Percentiles rank a stretch among this genome's conserved stretches.
Evolutionary conservation across 2,888 invertebrate genomes (phyloP).

Genomic region (Bugulina stolonifera): DNA sequence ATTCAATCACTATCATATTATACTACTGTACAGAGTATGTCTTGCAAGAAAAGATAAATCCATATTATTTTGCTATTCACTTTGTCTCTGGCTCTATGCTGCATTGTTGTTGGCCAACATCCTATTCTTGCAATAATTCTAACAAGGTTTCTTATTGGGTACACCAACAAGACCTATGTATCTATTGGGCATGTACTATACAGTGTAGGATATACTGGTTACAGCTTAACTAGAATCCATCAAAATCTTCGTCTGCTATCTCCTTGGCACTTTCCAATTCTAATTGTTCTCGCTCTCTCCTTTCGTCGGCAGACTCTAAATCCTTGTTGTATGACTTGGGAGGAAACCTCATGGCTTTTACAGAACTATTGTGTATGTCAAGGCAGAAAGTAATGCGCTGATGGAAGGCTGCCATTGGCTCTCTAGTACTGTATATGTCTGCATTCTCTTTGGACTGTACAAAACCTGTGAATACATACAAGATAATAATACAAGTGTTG

Average conservation of each 20-base stretch:
- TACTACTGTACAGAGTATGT: too few species aligned
- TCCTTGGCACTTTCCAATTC: slow-evolving; percentile 98
- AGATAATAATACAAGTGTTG: too few species aligned
- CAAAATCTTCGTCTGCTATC: slow-evolving; percentile 91
- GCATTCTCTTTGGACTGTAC: slow-evolving; percentile 96
- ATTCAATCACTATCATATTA: too few species aligned
- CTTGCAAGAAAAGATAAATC: too few species aligned
- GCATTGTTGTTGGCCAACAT: too few species aligned
- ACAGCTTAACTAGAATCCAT: slow-evolving; percentile 48
- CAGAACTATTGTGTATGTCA: slow-evolving; percentile 96
- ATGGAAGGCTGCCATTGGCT: slow-evolving; percentile 92
- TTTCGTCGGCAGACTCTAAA: slow-evolving; percentile 91
- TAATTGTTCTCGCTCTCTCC: slow-evolving; percentile 91
- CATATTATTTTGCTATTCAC: too few species aligned
- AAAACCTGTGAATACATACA: too few species aligned
- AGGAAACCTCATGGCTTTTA: slow-evolving; percentile 96
- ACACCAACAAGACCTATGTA: neutral
- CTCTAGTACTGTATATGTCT: slow-evolving; percentile 92
- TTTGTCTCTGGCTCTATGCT: too few species aligned
- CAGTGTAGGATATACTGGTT: too few species aligned
- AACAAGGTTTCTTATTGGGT: neutral
- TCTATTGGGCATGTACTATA: neutral
- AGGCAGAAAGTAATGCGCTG: slow-evolving; percentile 94
- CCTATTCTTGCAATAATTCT: too few species aligned
- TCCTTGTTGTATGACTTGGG: slow-evolving; percentile 98